Conservation (phyloP, 2,888 invertebrate species). For the Exephanes ischioxanthus region DNA sequence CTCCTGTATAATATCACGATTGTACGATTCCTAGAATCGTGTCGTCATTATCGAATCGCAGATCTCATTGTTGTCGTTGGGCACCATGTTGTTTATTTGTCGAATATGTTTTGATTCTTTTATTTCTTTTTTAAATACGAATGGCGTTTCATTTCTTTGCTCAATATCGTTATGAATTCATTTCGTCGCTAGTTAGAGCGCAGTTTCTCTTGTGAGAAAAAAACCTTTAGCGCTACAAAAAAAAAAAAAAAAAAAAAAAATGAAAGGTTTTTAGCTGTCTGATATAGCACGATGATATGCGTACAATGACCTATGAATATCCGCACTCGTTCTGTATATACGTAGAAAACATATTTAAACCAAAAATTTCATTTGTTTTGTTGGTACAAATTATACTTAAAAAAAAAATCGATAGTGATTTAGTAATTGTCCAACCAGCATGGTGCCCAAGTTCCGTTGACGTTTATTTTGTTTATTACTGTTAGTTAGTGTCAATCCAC, state of each 20-base stretch:
- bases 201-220: constrained; percentile 36
- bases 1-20: constrained; percentile 19
- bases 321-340: constrained; percentile 63
- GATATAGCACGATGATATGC: constrained; percentile 64
- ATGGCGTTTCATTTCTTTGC: constrained; percentile 51
- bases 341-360: constrained; percentile 41
- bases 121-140: constrained; percentile 28
- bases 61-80: constrained; percentile 59
- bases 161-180: constrained; percentile 42
- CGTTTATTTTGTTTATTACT: constrained; percentile 60
- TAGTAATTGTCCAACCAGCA: constrained; percentile 65
- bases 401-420: constrained; percentile 40
- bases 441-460: constrained; percentile 64
- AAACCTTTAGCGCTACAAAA: constrained; percentile 39
- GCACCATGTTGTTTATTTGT: constrained; percentile 56
- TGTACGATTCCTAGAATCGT: constrained; percentile 36
- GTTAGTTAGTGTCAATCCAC: constrained; percentile 75
- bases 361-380: constrained; percentile 25
- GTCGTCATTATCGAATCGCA: constrained; percentile 59
- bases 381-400: constrained; percentile 28
- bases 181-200: constrained; percentile 55
- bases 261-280: constrained; percentile 49
- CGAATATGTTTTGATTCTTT: constrained; percentile 1
- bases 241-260: constrained; percentile 20
- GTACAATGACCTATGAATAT: constrained; percentile 64